Percentiles rank a stretch among this genome's conserved stretches.
phyloP scores from a whole-genome alignment of 1,140 invertebrate species.

The Portunus trituberculatus region DNA sequence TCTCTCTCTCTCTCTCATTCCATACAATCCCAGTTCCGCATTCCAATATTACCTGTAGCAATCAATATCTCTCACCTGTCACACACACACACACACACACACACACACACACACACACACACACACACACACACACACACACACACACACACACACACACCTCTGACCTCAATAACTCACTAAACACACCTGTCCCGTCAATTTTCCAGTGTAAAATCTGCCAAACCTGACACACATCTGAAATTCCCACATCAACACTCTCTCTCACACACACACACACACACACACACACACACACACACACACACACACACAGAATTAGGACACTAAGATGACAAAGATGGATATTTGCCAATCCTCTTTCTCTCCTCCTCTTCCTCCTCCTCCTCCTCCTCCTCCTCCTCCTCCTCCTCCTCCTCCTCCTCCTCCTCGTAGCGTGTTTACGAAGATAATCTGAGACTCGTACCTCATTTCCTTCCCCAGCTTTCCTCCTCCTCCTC shows the following conservation, averaged over 20 bases:
- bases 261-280: background rate
- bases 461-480: background rate
- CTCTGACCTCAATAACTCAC: background rate
- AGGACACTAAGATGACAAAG: background rate
- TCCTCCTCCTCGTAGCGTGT: background rate
- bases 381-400: constrained; percentile 51
- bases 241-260: background rate
- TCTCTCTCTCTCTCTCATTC: background rate
- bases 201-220: background rate
- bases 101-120: constrained; percentile 9
- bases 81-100: background rate
- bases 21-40: background rate
- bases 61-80: constrained; percentile 10
- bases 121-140: constrained; percentile 35
- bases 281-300: constrained; percentile 20
- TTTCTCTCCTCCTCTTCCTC: constrained; percentile 41
- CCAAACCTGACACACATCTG: background rate
- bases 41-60: background rate
- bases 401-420: constrained; percentile 46
- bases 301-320: constrained; percentile 11
- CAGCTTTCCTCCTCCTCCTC: background rate
- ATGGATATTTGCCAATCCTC: background rate
- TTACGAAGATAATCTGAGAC: background rate
- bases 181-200: background rate
- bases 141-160: constrained; percentile 48